Evolutionary conservation across 1,140 invertebrate genomes (phyloP), one percentile per base, ranked within the genome.

Genomic region (Drosophila ironensis): DNA sequence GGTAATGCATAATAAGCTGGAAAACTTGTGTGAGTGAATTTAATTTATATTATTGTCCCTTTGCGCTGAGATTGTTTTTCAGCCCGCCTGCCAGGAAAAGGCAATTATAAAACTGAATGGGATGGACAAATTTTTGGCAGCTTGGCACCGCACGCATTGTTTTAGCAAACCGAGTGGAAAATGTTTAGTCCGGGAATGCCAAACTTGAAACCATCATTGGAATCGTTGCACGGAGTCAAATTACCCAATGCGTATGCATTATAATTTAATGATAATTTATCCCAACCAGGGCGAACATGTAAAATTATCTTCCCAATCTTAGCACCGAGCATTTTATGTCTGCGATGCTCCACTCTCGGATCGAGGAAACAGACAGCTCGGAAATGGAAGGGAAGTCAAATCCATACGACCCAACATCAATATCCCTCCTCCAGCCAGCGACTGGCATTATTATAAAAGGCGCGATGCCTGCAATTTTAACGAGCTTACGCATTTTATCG

Each of bases 401-500:
- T 81, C 77, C 82, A 81, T 81, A 81, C 46, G 33, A 44, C 25
- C 6, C 59, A 30, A 30, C 30, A 37, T 47, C 35, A 56, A 47
- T 64, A 50, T 27, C 40, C 25, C 28, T 30, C 69, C 28, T 35
- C 35, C 11, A 59, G 48, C 57, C 60, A 67, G 45, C 63, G 48
- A 67, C 61, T 54, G 57, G 47, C 73, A 82, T 84, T 84, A 84
- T 84, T 84, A 84, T 84, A 84, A 82, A 59, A 70, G 70, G 70
- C 76, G 80, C 64, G 70, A 71, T 70, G 78, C 78, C 35, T 84
- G 78, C 80, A 84, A 84, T 84, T 86, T 84, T 84, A 84, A 84
- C 80, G 80, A 84, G 80, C 73, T 84, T 86, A 84, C 80, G 78
- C 78, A 86, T 84, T 84, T 84, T 86, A 84, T 84, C 59, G 59